These are phyloP conservation scores for Geophilus truncorum DNA, from an alignment of 2,888 invertebrate species.

Conservation along the genomic window DNA sequence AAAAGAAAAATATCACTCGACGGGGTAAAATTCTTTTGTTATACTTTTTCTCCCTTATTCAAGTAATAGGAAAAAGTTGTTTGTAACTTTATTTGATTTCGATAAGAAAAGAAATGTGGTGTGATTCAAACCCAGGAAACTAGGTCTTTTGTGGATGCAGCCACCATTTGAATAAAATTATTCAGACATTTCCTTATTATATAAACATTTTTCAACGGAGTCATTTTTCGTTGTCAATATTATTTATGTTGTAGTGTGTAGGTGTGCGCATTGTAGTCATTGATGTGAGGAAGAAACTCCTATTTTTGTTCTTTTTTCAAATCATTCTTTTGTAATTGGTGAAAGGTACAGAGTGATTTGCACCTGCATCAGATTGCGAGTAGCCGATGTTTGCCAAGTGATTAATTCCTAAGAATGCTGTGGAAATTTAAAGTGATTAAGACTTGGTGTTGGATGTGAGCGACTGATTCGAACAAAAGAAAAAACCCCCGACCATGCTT, in stretches of 20 bases:
- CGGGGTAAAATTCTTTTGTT: neutral
- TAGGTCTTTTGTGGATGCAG: neutral
- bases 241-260: neutral
- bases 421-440: slow-evolving; percentile 27
- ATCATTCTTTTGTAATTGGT: slow-evolving; percentile 14
- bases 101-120: slow-evolving; percentile 22
- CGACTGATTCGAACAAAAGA: slow-evolving; percentile 14
- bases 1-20: neutral
- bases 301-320: neutral
- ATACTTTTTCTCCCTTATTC: neutral
- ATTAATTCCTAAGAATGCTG: neutral
- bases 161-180: neutral
- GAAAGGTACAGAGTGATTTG: slow-evolving; percentile 4
- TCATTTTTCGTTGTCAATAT: neutral
- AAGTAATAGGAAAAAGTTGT: neutral
- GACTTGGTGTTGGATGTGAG: slow-evolving; percentile 16
- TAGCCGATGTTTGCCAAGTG: slow-evolving; percentile 27
- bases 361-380: slow-evolving; percentile 19
- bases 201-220: neutral
- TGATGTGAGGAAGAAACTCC: neutral
- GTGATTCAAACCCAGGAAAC: slow-evolving; percentile 3
- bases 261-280: neutral
- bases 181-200: neutral
- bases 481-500: neutral
- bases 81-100: neutral